Percentiles rank a stretch among this genome's conserved stretches.
Conservation (phyloP, 2,888 invertebrate genomes). For the Coleophora deauratella region DNA sequence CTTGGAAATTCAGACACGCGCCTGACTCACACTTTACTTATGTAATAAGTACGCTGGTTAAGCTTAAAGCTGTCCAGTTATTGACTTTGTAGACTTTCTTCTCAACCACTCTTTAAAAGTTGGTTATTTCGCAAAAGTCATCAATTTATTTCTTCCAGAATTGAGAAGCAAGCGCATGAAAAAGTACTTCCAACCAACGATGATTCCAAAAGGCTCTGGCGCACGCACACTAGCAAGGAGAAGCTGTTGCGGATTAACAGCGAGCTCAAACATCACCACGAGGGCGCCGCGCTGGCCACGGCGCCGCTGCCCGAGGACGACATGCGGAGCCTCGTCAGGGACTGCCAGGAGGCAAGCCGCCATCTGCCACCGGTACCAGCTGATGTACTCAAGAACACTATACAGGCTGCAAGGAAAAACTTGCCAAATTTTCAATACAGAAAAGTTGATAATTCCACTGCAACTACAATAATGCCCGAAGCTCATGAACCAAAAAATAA, state of each 20-base stretch:
- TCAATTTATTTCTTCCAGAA: slow-evolving; percentile 24
- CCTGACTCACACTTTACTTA: no score
- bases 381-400: slow-evolving; percentile 40
- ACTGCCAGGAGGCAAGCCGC: slow-evolving; percentile 33
- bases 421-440: slow-evolving; percentile 57
- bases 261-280: slow-evolving; percentile 48
- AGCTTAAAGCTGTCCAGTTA: not conserved
- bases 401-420: slow-evolving; percentile 47
- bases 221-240: slow-evolving; percentile 52
- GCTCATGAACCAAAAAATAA: slow-evolving; percentile 26
- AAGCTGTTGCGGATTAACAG: slow-evolving; percentile 49
- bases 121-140: not conserved
- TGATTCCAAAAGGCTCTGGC: slow-evolving; percentile 57
- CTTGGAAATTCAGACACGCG: no score
- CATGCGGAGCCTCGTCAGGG: slow-evolving; percentile 42
- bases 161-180: slow-evolving; percentile 25
- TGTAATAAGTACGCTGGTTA: no score
- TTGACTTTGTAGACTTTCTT: not conserved
- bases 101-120: not conserved
- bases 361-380: slow-evolving; percentile 24
- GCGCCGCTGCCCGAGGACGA: slow-evolving; percentile 37
- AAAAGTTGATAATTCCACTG: slow-evolving; percentile 47
- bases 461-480: slow-evolving; percentile 40
- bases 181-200: slow-evolving; percentile 15
- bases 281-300: slow-evolving; percentile 34